Percentiles rank a stretch among this genome's conserved stretches.
These are phyloP conservation scores for Hystrix brachyura DNA, from an alignment of 2,113 vertebrate species.

Conservation along the genomic window DNA sequence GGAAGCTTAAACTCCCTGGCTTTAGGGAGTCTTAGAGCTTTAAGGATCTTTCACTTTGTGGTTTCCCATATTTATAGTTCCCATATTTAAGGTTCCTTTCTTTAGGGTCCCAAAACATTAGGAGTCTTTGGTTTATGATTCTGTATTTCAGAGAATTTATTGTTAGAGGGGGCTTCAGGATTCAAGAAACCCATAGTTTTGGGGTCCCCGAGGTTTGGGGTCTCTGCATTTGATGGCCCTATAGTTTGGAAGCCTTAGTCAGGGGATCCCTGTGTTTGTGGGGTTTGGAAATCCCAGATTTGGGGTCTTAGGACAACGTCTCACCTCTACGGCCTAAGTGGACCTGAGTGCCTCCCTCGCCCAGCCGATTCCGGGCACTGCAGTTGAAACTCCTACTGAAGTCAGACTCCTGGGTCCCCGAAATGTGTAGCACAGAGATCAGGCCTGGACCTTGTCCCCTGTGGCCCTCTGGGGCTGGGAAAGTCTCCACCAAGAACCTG, in stretches of 20 bases:
- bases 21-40: constrained; percentile 28
- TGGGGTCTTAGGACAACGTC: not conserved
- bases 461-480: constrained; percentile 41
- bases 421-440: constrained; percentile 92
- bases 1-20: not conserved
- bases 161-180: not conserved
- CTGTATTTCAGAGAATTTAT: not conserved
- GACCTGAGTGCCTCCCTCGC: constrained; percentile 89
- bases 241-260: not conserved
- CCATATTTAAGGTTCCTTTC: not conserved
- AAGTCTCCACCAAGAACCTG: constrained; percentile 94
- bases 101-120: not conserved
- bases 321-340: constrained; percentile 92
- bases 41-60: not conserved
- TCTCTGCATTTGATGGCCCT: not conserved
- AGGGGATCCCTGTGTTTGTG: not conserved
- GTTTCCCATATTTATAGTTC: not conserved
- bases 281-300: not conserved
- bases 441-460: constrained; percentile 88
- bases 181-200: not conserved
- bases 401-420: constrained; percentile 91
- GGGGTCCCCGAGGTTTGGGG: not conserved
- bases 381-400: constrained; percentile 94
- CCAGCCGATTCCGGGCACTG: constrained; percentile 94
- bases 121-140: not conserved